Evolutionary conservation across 1,140 invertebrate species (phyloP).

Genomic region (Diabrotica undecimpunctata): DNA sequence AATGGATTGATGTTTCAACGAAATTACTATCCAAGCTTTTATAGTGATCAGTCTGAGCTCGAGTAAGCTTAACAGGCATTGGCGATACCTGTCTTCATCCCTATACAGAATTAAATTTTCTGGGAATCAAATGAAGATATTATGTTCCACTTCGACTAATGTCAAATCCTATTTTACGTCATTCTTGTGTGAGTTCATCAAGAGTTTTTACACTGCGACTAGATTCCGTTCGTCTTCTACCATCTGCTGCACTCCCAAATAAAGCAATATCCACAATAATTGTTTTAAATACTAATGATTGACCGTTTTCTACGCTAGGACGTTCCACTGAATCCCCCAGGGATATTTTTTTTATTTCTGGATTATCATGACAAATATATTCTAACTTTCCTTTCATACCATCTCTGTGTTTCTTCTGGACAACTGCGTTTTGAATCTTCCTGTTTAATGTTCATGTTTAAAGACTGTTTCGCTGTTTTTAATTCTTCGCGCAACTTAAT

Average conservation of each 20-base stretch:
- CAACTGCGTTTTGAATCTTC: constrained; percentile 14
- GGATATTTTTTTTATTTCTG: constrained; percentile 18
- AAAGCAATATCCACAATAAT: constrained; percentile 40
- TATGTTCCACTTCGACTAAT: constrained; percentile 35
- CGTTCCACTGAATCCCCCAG: constrained; percentile 20
- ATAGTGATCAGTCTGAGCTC: constrained; percentile 32
- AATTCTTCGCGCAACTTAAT: background rate
- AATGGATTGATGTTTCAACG: constrained; percentile 36
- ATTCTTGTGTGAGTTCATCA: constrained; percentile 32
- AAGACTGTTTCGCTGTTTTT: constrained; percentile 16
- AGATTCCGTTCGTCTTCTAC: constrained; percentile 31
- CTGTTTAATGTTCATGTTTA: too few relatives aligned
- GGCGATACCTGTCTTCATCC: constrained; percentile 18
- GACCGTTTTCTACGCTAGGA: constrained; percentile 6
- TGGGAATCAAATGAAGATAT: constrained; percentile 38
- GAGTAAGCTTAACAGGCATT: constrained; percentile 41
- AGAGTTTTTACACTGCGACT: constrained; percentile 17
- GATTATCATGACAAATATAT: constrained; percentile 28
- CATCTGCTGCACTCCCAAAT: constrained; percentile 41
- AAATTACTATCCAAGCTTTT: constrained; percentile 32
- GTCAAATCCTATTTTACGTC: constrained; percentile 39
- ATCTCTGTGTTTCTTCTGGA: constrained; percentile 26
- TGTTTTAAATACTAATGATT: constrained; percentile 37
- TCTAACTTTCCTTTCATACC: constrained; percentile 28
- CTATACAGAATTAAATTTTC: constrained; percentile 20